Percentiles rank a stretch among this genome's conserved stretches.
phyloP scores from a whole-genome alignment of 2,113 vertebrate genomes.

The Pterocles gutturalis region DNA sequence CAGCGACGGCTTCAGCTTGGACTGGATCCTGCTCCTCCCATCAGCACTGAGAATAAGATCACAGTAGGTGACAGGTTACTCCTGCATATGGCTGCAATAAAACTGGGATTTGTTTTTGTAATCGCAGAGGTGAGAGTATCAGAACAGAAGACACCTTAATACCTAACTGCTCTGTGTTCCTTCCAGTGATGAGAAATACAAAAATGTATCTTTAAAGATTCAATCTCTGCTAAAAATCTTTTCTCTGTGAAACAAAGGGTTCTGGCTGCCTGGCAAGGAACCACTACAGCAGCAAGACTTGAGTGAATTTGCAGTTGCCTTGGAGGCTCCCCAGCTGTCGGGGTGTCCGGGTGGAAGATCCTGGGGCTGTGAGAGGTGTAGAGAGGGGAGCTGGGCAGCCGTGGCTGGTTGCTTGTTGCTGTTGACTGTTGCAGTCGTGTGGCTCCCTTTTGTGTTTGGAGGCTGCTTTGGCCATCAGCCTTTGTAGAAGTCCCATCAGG shows the following conservation, averaged over 20 bases:
- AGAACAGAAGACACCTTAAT: not conserved
- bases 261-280: not conserved
- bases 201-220: not conserved
- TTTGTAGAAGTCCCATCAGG: not conserved
- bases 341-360: not conserved
- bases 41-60: conserved; percentile 77
- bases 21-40: conserved; percentile 64
- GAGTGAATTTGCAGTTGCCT: not conserved
- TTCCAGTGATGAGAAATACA: not conserved
- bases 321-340: not conserved
- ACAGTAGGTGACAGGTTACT: conserved; percentile 32
- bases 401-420: not conserved
- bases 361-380: not conserved
- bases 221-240: not conserved
- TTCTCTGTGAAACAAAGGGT: not conserved
- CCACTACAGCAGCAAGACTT: not conserved
- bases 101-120: not conserved
- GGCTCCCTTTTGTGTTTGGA: not conserved
- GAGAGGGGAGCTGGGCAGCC: not conserved
- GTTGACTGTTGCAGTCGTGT: not conserved
- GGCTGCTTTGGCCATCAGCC: not conserved
- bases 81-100: not conserved
- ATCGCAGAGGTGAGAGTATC: not conserved
- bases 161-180: not conserved
- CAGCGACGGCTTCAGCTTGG: conserved; percentile 79